Conservation (phyloP, 2,888 invertebrate species). For the Icerya purchasi region DNA sequence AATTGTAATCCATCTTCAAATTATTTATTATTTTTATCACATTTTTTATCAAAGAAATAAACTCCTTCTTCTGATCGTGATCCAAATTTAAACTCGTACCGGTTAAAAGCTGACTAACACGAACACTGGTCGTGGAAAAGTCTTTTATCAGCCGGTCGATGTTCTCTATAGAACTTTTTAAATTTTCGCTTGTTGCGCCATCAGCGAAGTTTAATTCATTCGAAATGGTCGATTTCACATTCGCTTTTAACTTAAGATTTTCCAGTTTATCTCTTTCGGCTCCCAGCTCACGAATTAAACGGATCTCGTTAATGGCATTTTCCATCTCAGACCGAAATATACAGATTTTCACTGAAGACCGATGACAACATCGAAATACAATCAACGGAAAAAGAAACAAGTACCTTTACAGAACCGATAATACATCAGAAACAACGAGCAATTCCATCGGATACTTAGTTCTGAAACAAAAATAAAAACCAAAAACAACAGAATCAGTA, state of each 20-base stretch:
- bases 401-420: no score
- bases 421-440: no score
- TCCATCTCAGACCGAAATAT: no score
- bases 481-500: no score
- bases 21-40: not conserved
- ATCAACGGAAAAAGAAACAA: no score
- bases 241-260: not conserved
- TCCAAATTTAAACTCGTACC: not conserved
- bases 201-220: not conserved
- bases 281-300: not conserved
- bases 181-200: not conserved
- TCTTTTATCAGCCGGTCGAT: not conserved
- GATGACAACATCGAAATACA: no score
- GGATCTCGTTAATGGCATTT: not conserved
- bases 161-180: not conserved
- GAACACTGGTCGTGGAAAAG: not conserved
- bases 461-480: no score
- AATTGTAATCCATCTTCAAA: not conserved
- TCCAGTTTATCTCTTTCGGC: not conserved
- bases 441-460: no score
- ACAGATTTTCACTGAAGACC: no score
- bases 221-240: not conserved
- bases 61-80: not conserved
- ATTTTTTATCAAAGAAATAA: not conserved
- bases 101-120: not conserved